Base-by-base conservation (phyloP, 2,113 vertebrate genomes). In the Lathamus discolor region DNA sequence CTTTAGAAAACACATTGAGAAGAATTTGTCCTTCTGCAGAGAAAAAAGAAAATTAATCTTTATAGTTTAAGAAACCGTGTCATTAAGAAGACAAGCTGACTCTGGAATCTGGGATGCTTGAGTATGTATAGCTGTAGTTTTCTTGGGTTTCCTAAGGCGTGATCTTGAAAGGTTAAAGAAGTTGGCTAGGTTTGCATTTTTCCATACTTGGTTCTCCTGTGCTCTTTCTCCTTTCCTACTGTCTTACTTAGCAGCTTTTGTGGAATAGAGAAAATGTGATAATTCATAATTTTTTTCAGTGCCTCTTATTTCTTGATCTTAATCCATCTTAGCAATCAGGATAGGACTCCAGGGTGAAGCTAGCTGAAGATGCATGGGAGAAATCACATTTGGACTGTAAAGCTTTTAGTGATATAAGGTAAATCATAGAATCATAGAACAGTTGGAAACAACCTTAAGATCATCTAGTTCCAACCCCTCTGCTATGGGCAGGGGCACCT, bases 141-240 rank as follows among this genome's bases (percentile, higher is more conserved):
- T 72, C 90, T 52, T 82, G 51, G 43, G 27, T 84, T 93, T 96
- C 77, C 75, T 0, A 5, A 91, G 92, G n/a, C 77, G 39, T n/a
- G 66, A 48, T 92, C 39, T 87, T 68, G 52, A 92, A 86, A 48
- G 23, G 57, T 83, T 89, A 84, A 86, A 61, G 64, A 95, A 84
- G 46, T 51, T 93, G 81, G 68, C 83, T 86, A 59, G 25, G 9
- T 92, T 80, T 95, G 39, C 8, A 16, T 92, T 93, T 95, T 92
- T 87, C 84, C 10, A 4, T 84, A 93, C 74, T 64, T 64, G 41
- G 9, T 79, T 91, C 77, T 91, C 23, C 46, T 79, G 7, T 69
- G 35, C 17, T 63, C 49, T 61, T 92, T 86, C 69, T 95, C 24
- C 48, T 89, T 89, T 25, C 3, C 29, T 76, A 2, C 75, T 91